Evolutionary conservation across 2,113 vertebrate genomes (phyloP).

Genomic region (Isurus oxyrinchus): DNA sequence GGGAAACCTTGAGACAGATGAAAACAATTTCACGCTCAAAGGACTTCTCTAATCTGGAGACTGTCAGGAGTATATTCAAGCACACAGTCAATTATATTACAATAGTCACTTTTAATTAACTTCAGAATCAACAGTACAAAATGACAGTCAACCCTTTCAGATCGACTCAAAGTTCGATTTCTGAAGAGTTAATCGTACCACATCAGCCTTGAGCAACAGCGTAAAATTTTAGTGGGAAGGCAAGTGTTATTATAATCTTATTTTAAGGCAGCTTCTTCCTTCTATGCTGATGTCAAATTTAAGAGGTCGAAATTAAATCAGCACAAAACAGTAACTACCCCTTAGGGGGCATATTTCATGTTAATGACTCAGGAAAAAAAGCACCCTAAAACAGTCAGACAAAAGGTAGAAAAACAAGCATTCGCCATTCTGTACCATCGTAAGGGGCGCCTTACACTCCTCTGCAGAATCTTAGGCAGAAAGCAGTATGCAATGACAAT

Average conservation of each 20-base stretch:
- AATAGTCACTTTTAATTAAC: constrained; percentile 21
- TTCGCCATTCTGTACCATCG: not conserved
- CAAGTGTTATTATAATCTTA: not conserved
- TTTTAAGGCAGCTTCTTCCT: not conserved
- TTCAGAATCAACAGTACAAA: constrained; percentile 19
- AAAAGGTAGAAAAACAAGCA: not conserved
- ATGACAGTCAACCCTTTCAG: constrained; percentile 30
- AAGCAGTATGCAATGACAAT: not conserved
- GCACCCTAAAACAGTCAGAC: not conserved
- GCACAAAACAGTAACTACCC: not conserved
- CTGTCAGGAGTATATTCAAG: constrained; percentile 16
- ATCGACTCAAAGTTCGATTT: not conserved
- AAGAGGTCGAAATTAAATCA: not conserved
- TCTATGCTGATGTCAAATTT: not conserved
- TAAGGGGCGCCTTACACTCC: too few species aligned
- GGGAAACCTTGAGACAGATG: constrained; percentile 12
- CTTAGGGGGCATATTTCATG: not conserved
- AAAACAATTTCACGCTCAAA: constrained; percentile 4
- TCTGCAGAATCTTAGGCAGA: not conserved
- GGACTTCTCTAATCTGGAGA: not conserved
- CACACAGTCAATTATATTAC: not conserved
- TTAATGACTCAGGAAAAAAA: not conserved
- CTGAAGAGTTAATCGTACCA: not conserved
- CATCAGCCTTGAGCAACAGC: not conserved
- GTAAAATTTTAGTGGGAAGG: not conserved